Evolutionary conservation across 2,888 invertebrate species (phyloP).

Genomic region (Cartodere bifasciata): DNA sequence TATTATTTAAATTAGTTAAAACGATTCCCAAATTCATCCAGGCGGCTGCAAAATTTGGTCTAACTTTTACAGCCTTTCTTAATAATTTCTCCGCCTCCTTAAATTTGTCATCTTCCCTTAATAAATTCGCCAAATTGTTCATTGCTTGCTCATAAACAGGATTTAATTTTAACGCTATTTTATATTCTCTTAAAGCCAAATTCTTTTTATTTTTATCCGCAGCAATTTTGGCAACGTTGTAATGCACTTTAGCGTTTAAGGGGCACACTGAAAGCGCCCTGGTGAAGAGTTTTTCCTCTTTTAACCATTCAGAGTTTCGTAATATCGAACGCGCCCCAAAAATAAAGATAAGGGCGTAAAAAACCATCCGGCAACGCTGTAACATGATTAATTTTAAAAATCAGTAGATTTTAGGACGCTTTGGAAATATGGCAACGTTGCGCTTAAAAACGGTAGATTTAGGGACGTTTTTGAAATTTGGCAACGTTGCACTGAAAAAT

Average conservation of each 20-base stretch:
- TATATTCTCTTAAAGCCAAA: slow-evolving; percentile 67
- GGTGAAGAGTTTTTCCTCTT: slow-evolving; percentile 63
- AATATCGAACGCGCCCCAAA: slow-evolving; percentile 39
- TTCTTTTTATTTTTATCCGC: slow-evolving; percentile 57
- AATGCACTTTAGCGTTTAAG: slow-evolving; percentile 84
- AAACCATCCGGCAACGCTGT: slow-evolving; percentile 25
- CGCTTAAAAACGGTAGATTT: too few species aligned
- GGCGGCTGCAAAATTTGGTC: slow-evolving; percentile 82
- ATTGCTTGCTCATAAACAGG: slow-evolving; percentile 82
- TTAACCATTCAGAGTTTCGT: slow-evolving; percentile 68
- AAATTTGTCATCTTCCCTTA: slow-evolving; percentile 55
- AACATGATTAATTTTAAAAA: too few species aligned
- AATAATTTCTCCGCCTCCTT: slow-evolving; percentile 63
- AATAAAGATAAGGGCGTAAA: slow-evolving; percentile 25
- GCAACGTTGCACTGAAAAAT: too few species aligned
- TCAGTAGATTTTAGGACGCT: too few species aligned
- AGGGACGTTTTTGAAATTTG: too few species aligned
- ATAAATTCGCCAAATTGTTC: slow-evolving; percentile 84
- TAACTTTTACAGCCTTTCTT: slow-evolving; percentile 56
- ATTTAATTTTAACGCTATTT: slow-evolving; percentile 44
- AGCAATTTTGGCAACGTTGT: slow-evolving; percentile 84
- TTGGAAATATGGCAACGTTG: too few species aligned
- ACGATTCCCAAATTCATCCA: slow-evolving; percentile 99
- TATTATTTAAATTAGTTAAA: slow-evolving; percentile 58
- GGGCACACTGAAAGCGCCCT: slow-evolving; percentile 84